Evolutionary conservation across 2,113 vertebrate species (phyloP), one percentile per base, ranked within the genome.

Genomic region (Bos indicus): DNA sequence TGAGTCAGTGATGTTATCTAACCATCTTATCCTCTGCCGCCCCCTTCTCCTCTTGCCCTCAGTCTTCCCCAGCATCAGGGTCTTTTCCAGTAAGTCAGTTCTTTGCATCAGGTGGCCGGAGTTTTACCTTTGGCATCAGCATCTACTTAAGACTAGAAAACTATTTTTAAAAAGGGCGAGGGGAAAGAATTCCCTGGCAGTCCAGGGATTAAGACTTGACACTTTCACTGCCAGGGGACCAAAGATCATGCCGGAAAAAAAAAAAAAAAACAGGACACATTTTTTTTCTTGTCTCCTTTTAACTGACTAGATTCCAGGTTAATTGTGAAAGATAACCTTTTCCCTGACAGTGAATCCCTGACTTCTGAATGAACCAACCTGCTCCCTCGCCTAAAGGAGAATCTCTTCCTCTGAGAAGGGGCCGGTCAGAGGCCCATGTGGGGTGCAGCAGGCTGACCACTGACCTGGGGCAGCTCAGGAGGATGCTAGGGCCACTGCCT

Each of bases 351-450:
- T 11, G 46, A 92, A 78, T 19, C 40, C 28, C 14, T 26, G 40
- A 54, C 23, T 43, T 81, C 74, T 67, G 16, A 56, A 64, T 67
- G 23, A 56, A 64, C 57, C 52, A 89, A 19, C 6, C 23, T 15
- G 36, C 17, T 46, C 59, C n/a, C 36, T 13, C 2, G 30, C 56
- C 46, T 6, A 33, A 14, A 91, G 16, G 56, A 48, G 57, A 59
- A 17, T 23, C 17, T 9, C 40, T 30, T 82, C 46, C n/a, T 64
- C 57, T 80, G 19, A 19, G 25, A 40, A 56, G 57, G 16, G 28
- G 30, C 11, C 0, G 0, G 71, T 62, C 52, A 56, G 17, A 86
- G 67, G 51, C 4, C 48, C 36, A 1, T 0, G 4, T 8, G 36
- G 40, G 67, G 26, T 36, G 11, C 52, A 16, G 40, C 15, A 46